Evolutionary conservation across 2,888 invertebrate genomes (phyloP).

Genomic region (Perithous albicinctus): DNA sequence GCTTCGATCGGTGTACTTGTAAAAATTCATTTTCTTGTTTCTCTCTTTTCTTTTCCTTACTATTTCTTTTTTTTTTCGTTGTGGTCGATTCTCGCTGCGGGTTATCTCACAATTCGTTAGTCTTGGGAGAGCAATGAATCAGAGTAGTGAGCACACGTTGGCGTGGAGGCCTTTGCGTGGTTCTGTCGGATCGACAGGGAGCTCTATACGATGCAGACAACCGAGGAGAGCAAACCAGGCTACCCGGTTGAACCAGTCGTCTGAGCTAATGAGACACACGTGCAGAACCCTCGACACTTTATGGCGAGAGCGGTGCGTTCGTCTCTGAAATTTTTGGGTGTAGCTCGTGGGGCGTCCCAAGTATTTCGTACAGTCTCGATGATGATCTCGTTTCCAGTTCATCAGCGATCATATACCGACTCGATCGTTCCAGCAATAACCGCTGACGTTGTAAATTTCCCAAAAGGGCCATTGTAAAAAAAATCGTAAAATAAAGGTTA

Average conservation of each 20-base stretch:
- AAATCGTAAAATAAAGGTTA: constrained; percentile 23
- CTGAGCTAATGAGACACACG: constrained; percentile 68
- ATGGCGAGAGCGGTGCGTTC: constrained; percentile 46
- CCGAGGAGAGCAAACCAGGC: constrained; percentile 36
- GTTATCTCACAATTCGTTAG: constrained; percentile 65
- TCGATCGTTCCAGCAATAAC: constrained; percentile 25
- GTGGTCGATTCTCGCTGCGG: constrained; percentile 41
- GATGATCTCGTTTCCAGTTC: constrained; percentile 48
- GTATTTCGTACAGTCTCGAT: constrained; percentile 37
- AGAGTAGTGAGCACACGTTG: constrained; percentile 50
- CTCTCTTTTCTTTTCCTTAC: constrained; percentile 40
- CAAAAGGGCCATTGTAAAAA: constrained; percentile 19
- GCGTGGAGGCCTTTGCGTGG: constrained; percentile 42
- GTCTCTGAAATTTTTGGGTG: constrained; percentile 47
- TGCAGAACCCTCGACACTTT: constrained; percentile 67
- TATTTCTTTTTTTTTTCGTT: constrained; percentile 34
- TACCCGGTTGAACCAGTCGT: constrained; percentile 67
- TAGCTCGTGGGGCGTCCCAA: constrained; percentile 23
- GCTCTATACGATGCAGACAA: constrained; percentile 43
- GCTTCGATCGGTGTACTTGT: constrained; percentile 35
- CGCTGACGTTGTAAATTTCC: neutral
- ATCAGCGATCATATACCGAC: constrained; percentile 16
- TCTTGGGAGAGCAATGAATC: constrained; percentile 64
- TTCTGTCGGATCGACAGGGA: constrained; percentile 57
- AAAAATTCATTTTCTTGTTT: constrained; percentile 22